Percentiles rank a stretch among this genome's conserved stretches.
Conservation (phyloP, 2,888 invertebrate species). For the Gisinianus flammeolus region DNA sequence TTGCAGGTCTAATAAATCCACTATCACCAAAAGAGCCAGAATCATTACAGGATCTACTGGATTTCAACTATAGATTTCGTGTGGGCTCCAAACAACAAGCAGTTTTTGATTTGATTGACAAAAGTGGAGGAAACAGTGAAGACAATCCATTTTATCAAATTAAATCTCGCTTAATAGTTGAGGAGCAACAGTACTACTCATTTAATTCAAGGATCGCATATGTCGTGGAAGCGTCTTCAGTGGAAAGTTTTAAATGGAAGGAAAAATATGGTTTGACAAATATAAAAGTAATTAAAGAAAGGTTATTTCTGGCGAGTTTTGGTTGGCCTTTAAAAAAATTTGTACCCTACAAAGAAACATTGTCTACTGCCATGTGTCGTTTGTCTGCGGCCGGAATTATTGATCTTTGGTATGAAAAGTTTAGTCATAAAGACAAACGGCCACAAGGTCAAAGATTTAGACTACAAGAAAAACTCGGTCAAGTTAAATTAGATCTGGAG, state of each 20-base stretch:
- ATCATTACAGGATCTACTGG: conserved; percentile 47
- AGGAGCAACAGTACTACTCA: not conserved
- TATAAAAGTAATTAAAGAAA: conserved; percentile 50
- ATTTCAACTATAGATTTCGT: conserved; percentile 49
- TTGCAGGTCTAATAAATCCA: conserved; percentile 49
- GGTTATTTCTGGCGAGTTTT: conserved; percentile 51
- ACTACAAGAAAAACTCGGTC: conserved; percentile 50
- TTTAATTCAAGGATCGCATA: conserved; percentile 41
- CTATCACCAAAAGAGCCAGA: conserved; percentile 38
- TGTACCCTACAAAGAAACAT: conserved; percentile 49
- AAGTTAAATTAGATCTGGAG: conserved; percentile 50
- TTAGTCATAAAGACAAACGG: conserved; percentile 44
- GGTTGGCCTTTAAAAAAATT: conserved; percentile 46
- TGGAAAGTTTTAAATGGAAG: conserved; percentile 48
- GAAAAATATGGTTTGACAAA: conserved; percentile 44
- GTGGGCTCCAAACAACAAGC: conserved; percentile 47
- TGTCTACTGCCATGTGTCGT: conserved; percentile 48
- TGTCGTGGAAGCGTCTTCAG: conserved; percentile 51
- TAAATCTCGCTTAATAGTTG: conserved; percentile 4
- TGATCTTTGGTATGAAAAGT: conserved; percentile 46
- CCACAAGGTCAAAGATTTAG: conserved; percentile 41
- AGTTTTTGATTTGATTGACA: conserved; percentile 48
- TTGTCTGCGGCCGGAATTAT: conserved; percentile 44
- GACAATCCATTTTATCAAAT: conserved; percentile 19
- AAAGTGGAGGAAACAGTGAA: conserved; percentile 30